A percentile compares a stretch with the other conserved stretches of the same genome.
These are phyloP conservation scores for Caenorhabditis inopinata DNA, from an alignment of 1,140 invertebrate genomes.

Conservation along the genomic window DNA sequence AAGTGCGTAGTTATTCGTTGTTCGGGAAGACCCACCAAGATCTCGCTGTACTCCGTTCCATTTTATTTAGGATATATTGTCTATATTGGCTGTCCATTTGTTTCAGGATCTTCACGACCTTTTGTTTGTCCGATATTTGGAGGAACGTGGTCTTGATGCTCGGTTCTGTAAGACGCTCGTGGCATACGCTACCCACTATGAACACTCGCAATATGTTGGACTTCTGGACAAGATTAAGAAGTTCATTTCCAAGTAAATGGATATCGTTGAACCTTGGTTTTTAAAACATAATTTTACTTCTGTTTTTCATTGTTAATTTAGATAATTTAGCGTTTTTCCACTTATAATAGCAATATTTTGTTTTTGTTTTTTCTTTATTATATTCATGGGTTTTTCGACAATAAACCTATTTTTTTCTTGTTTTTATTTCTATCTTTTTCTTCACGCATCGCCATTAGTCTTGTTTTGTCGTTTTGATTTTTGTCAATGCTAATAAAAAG, in stretches of 20 bases:
- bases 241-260: slow-evolving; percentile 52
- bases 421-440: no score
- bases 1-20: no score
- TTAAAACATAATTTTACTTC: background rate
- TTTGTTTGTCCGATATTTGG: slow-evolving; percentile 63
- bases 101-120: slow-evolving; percentile 63
- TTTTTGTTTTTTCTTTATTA: background rate
- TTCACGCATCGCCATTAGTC: no score
- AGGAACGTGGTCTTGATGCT: slow-evolving; percentile 61
- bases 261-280: no score
- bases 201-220: slow-evolving; percentile 59
- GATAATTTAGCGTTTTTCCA: background rate
- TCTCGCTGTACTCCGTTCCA: no score
- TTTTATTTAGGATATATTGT: no score
- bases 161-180: slow-evolving; percentile 58
- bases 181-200: slow-evolving; percentile 57
- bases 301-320: background rate
- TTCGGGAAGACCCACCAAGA: background rate
- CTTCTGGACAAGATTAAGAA: slow-evolving; percentile 58
- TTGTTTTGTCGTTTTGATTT: no score
- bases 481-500: background rate
- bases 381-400: no score
- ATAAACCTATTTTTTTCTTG: no score
- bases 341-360: background rate
- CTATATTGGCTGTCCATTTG: background rate